phyloP scores from a whole-genome alignment of 2,797 vertebrate species.

The Hybognathus amarus region DNA sequence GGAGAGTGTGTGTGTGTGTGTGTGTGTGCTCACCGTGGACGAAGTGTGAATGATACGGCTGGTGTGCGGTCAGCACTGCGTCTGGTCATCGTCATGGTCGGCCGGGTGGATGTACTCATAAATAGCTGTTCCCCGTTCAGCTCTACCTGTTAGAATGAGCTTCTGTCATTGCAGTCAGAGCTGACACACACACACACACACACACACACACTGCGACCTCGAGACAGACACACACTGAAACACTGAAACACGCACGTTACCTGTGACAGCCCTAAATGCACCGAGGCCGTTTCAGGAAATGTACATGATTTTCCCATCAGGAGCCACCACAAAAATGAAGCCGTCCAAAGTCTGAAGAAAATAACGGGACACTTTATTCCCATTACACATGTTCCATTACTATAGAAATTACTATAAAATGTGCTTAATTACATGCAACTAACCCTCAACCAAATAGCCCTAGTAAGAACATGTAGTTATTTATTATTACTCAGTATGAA shows the following conservation, averaged over 20 bases:
- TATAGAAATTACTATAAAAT: background rate
- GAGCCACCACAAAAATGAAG: constrained; percentile 97
- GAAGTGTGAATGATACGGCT: constrained; percentile 96
- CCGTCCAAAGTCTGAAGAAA: constrained; percentile 89
- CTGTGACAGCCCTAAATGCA: constrained; percentile 96
- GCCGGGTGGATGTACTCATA: constrained; percentile 97
- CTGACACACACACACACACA: background rate
- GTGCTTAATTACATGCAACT: background rate
- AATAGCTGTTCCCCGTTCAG: constrained; percentile 98
- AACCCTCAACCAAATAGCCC: too few relatives aligned
- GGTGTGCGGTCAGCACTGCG: constrained; percentile 95
- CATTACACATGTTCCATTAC: background rate
- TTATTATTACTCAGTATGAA: background rate
- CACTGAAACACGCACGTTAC: constrained; percentile 70
- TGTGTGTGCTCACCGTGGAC: constrained; percentile 90
- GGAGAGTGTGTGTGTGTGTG: background rate
- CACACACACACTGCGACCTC: background rate
- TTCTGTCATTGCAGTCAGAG: constrained; percentile 56
- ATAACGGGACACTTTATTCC: background rate
- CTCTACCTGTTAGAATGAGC: constrained; percentile 88
- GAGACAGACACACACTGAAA: too few relatives aligned
- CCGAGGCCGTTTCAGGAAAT: constrained; percentile 97
- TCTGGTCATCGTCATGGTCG: constrained; percentile 97
- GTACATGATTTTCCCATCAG: constrained; percentile 99
- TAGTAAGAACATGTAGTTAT: too few relatives aligned